Evolutionary conservation across 1,140 invertebrate species (phyloP).

Genomic region (Orius laevigatus): DNA sequence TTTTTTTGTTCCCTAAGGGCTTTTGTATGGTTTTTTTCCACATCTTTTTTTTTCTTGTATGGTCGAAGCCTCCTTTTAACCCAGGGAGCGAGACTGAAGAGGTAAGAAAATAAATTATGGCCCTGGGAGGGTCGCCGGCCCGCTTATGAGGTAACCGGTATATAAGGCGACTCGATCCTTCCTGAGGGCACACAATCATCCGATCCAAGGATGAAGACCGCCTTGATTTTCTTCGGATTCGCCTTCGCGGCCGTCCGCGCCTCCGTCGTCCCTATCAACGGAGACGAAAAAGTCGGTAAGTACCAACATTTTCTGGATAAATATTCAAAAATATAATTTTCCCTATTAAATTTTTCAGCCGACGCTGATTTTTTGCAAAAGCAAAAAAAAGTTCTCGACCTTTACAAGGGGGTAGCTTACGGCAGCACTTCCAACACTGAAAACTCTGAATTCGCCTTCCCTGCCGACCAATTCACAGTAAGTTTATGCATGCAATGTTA

Average conservation of each 20-base stretch:
- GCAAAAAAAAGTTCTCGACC: conserved; percentile 6
- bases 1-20: no score
- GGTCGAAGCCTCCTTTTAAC: no score
- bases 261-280: conserved; percentile 1
- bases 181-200: background rate
- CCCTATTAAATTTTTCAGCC: background rate
- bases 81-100: no score
- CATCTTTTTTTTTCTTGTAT: no score
- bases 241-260: background rate
- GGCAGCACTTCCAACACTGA: background rate
- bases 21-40: no score
- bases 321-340: background rate
- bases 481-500: background rate
- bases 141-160: no score
- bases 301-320: background rate
- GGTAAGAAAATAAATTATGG: no score
- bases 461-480: conserved; percentile 8
- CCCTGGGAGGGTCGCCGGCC: no score
- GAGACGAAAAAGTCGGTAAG: conserved; percentile 1
- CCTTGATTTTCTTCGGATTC: background rate
- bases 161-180: no score
- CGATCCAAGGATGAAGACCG: conserved; percentile 1
- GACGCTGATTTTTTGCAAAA: conserved; percentile 3
- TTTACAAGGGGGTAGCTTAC: conserved; percentile 1
- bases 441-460: conserved; percentile 2